Conservation (phyloP, 2,888 invertebrate species). For the Synergus itoensis region DNA sequence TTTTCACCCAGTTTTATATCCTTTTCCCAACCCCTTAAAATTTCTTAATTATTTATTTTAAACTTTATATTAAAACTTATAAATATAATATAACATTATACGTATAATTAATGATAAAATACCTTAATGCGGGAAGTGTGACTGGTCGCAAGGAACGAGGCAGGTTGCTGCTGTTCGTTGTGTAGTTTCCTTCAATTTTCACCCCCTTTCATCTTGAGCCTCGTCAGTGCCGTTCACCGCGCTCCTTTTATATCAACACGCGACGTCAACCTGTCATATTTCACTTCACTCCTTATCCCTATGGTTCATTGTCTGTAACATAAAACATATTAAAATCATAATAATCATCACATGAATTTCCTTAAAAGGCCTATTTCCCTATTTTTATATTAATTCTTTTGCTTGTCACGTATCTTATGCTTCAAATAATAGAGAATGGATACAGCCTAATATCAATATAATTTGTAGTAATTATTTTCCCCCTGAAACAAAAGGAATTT, state of each 20-base stretch:
- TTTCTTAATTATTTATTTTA: no score
- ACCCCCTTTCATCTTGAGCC: constrained; percentile 64
- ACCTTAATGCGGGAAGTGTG: constrained; percentile 75
- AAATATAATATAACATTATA: no score
- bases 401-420: no score
- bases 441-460: no score
- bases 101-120: constrained; percentile 25
- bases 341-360: background rate
- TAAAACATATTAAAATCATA: constrained; percentile 39
- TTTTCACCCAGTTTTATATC: no score
- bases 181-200: constrained; percentile 67
- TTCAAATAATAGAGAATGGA: no score
- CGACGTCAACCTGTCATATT: constrained; percentile 54
- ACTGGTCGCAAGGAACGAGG: constrained; percentile 73
- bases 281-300: constrained; percentile 52
- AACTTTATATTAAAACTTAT: no score
- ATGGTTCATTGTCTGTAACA: constrained; percentile 59
- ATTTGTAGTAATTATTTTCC: no score
- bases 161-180: constrained; percentile 73
- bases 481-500: no score
- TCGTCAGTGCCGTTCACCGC: constrained; percentile 54
- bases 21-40: no score
- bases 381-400: no score
- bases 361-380: no score
- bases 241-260: constrained; percentile 53